Percentiles rank a stretch among this genome's conserved stretches.
Conservation (phyloP, 2,888 invertebrate genomes). For the Lutraria lutraria region DNA sequence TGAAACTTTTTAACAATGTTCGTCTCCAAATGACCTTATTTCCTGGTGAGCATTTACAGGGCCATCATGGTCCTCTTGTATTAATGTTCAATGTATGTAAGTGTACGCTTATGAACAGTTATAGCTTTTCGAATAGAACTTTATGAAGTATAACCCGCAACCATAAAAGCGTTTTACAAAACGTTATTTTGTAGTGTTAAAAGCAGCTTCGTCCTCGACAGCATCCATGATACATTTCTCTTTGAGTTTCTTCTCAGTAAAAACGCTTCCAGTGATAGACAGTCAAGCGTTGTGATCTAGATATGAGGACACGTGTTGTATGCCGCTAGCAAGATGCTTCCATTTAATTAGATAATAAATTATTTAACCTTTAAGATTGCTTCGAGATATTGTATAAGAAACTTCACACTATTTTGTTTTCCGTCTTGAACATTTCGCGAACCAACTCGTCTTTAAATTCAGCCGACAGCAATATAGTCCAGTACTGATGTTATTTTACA, state of each 20-base stretch:
- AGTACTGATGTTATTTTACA: background rate
- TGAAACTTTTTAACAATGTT: too few relatives aligned
- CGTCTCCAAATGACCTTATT: too few relatives aligned
- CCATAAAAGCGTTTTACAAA: too few relatives aligned
- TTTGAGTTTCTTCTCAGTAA: background rate
- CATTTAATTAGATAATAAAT: constrained; percentile 11
- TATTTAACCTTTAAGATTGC: constrained; percentile 8
- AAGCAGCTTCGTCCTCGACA: too few relatives aligned
- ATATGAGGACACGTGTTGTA: background rate
- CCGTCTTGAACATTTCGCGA: constrained; percentile 8
- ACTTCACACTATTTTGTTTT: background rate
- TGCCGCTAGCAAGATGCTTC: background rate
- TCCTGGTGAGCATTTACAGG: too few relatives aligned
- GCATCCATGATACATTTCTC: background rate
- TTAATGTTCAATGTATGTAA: too few relatives aligned
- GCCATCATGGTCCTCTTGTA: too few relatives aligned
- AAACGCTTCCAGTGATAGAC: background rate
- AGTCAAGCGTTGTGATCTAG: background rate
- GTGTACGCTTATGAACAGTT: too few relatives aligned
- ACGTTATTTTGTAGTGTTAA: too few relatives aligned
- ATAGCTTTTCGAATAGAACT: too few relatives aligned
- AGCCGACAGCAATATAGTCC: background rate
- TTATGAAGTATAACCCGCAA: too few relatives aligned
- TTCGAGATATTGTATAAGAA: background rate
- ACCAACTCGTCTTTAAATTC: background rate